Conservation (phyloP, 2,888 invertebrate species). For the Chirona hameri region DNA sequence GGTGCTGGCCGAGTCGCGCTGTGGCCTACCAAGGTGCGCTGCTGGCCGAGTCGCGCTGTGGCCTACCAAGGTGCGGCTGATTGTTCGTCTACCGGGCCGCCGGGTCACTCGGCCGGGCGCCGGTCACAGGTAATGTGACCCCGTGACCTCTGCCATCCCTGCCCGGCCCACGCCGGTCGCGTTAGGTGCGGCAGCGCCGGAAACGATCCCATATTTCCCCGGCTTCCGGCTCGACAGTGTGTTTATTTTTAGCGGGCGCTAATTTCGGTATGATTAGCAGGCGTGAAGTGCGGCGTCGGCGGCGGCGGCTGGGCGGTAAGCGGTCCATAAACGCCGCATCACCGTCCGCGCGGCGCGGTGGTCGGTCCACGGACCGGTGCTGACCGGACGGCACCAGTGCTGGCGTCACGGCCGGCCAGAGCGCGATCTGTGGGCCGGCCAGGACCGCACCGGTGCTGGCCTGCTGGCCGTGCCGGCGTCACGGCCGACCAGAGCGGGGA, state of each 20-base stretch:
- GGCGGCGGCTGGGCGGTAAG: neutral
- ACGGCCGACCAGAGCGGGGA: too few species aligned
- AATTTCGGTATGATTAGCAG: neutral
- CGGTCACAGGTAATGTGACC: neutral
- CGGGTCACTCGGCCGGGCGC: neutral
- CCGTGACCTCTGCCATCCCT: neutral
- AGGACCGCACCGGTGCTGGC: too few species aligned
- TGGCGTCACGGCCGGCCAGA: too few species aligned
- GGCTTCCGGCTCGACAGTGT: neutral
- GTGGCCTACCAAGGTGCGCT: too few species aligned
- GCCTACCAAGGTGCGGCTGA: neutral
- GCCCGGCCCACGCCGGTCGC: neutral
- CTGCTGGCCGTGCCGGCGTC: too few species aligned
- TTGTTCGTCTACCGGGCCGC: neutral
- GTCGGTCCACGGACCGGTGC: too few species aligned
- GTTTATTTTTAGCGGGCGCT: slow-evolving; percentile 9
- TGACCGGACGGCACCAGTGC: too few species aligned
- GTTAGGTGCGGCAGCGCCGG: neutral
- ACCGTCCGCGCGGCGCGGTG: too few species aligned
- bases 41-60: too few species aligned
- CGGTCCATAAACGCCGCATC: neutral
- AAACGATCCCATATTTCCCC: neutral
- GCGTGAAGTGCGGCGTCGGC: neutral
- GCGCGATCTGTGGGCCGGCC: too few species aligned
- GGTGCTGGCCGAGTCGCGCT: too few species aligned